phyloP scores from a whole-genome alignment of 2,113 vertebrate species.

The Poicephalus gulielmi region DNA sequence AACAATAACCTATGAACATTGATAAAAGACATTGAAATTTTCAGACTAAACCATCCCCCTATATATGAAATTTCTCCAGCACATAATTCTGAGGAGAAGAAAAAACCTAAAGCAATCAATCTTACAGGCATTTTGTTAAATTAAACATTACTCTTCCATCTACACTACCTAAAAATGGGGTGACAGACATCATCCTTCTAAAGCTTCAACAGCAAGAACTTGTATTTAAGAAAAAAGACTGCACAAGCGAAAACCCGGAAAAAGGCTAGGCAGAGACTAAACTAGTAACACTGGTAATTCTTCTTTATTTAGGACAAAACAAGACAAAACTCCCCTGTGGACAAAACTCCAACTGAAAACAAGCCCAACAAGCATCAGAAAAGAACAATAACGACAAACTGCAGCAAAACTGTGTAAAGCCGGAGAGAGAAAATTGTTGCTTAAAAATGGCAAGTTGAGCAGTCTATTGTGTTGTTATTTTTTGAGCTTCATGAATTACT shows the following conservation, averaged over 20 bases:
- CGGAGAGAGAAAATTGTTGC: not conserved
- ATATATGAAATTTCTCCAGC: not conserved
- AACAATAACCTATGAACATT: not conserved
- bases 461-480: not conserved
- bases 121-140: not conserved
- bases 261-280: not conserved
- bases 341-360: conserved; percentile 15
- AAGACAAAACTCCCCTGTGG: not conserved
- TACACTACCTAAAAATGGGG: not conserved
- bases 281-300: not conserved
- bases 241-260: not conserved
- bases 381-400: not conserved
- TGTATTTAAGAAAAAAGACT: not conserved
- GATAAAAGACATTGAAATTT: not conserved
- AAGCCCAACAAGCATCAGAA: not conserved
- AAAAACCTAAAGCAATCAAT: not conserved
- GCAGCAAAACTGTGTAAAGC: not conserved
- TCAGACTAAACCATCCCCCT: not conserved
- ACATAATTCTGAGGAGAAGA: not conserved
- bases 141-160: not conserved
- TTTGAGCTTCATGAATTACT: not conserved
- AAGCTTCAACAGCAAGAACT: not conserved
- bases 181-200: not conserved
- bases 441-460: not conserved
- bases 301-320: not conserved